Evolutionary conservation across 2,888 invertebrate species (phyloP), one percentile per base, ranked within the genome.

Genomic region (Erebia ligea): DNA sequence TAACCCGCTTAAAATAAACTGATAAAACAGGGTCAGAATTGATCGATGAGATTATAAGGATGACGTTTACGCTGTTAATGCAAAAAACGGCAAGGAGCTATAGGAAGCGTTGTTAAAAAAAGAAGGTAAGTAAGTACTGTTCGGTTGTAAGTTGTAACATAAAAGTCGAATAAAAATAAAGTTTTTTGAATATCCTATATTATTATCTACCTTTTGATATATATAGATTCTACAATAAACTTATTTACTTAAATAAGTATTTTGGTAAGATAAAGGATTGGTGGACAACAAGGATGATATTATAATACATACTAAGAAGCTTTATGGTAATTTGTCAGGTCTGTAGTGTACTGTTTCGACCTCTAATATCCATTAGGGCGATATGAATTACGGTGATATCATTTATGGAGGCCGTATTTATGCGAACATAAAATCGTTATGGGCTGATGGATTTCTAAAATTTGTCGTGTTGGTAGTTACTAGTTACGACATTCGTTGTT

Each of bases 331-430:
- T 62, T 62, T 48, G 15, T 21, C 48, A 21, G 45, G 45, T 48
- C 45, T 62, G 21, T 45, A 48, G 62, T 62, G 21, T 62, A 62
- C 62, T 59, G 48, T 67, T 59, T 67, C 67, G 59, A 61, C 59
- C 52, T 58, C 59, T 61, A 67, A 21, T 61, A 50, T 67, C 67
- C 59, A 67, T 67, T 67, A 67, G 59, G 13, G 21, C 62, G 62
- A 34, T 58, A 67, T 67, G 61, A 61, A 66, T 54, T 56, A 17
- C 50, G 50, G 50, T 67, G 59, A 67, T 52, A 40, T 67, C 67
- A 67, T 40, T 59, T 21, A 67, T 59, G 45, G 1, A 59, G 21
- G 21, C 66, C 57, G 50, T 67, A 21, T 15, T 58, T 34, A 58
- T 58, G 34, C 25, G 67, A 25, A 58, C 58, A 58, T 58, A 67